Evolutionary conservation across 2,888 invertebrate species (phyloP).

Genomic region (Pogonocherus hispidulus): DNA sequence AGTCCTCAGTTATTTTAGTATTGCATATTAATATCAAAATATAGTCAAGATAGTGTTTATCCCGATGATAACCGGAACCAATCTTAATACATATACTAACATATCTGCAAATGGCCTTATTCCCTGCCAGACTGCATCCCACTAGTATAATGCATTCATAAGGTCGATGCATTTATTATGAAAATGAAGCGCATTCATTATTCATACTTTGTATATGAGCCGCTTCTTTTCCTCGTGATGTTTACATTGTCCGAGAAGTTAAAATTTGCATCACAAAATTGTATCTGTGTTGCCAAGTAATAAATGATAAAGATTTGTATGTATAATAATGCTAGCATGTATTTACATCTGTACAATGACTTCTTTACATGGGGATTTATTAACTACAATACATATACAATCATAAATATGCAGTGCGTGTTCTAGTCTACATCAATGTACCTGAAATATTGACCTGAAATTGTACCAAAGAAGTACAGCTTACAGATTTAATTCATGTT

Average conservation of each 20-base stretch:
- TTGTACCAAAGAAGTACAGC: conserved; percentile 43
- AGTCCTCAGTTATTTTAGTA: too few relatives aligned
- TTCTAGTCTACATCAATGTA: conserved; percentile 41
- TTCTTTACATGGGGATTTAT: conserved; percentile 58
- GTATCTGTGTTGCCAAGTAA: conserved; percentile 54
- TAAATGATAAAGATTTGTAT: conserved; percentile 60
- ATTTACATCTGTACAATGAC: conserved; percentile 60
- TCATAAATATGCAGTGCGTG: conserved; percentile 48
- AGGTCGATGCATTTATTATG: conserved; percentile 61
- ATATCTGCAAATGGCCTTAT: background rate
- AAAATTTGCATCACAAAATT: conserved; percentile 61
- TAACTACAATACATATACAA: conserved; percentile 46
- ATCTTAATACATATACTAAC: too few relatives aligned
- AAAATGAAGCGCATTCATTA: conserved; percentile 59
- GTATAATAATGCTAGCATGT: conserved; percentile 53
- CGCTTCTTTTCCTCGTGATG: conserved; percentile 53
- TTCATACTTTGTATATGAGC: conserved; percentile 56
- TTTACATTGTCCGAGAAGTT: conserved; percentile 57
- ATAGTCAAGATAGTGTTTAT: too few relatives aligned
- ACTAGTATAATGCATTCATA: conserved; percentile 58
- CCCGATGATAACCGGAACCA: too few relatives aligned
- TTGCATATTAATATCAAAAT: too few relatives aligned
- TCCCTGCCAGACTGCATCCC: conserved; percentile 13
- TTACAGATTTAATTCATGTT: conserved; percentile 40
- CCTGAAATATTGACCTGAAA: conserved; percentile 47